Conservation (phyloP, 2,888 invertebrate species). For the Troides aeacus region DNA sequence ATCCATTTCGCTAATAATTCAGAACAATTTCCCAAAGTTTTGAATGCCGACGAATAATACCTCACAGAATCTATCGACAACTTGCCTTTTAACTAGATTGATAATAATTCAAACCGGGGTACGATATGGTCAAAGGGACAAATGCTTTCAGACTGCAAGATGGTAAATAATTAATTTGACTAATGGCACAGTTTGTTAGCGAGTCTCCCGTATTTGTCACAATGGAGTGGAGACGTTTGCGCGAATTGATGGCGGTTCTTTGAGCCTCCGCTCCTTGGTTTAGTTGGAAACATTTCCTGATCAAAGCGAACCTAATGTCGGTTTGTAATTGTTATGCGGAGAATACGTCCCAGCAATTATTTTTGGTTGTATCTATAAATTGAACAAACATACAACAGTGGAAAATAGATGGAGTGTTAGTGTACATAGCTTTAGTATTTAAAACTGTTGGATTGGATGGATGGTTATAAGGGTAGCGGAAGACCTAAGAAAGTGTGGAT, state of each 20-base stretch:
- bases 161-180: conserved; percentile 77
- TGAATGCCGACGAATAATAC: conserved; percentile 33
- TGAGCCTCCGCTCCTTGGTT: conserved; percentile 34
- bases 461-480: no score
- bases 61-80: conserved; percentile 49
- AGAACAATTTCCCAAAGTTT: conserved; percentile 26
- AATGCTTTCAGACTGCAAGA: conserved; percentile 56
- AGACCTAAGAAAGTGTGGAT: no score
- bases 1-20: conserved; percentile 2
- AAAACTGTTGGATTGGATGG: no score
- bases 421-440: no score
- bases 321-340: conserved; percentile 13
- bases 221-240: conserved; percentile 38
- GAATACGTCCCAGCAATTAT: conserved; percentile 9
- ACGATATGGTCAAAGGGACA: conserved; percentile 68
- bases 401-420: neutral
- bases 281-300: conserved; percentile 17
- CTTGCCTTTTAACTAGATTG: conserved; percentile 64
- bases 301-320: conserved; percentile 18
- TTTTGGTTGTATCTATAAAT: conserved; percentile 5
- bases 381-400: neutral
- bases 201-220: conserved; percentile 66
- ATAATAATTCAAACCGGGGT: conserved; percentile 51
- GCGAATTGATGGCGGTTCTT: conserved; percentile 45
- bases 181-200: conserved; percentile 72